Evolutionary conservation across 2,797 vertebrate genomes (phyloP).

Genomic region (Falco rusticolus): DNA sequence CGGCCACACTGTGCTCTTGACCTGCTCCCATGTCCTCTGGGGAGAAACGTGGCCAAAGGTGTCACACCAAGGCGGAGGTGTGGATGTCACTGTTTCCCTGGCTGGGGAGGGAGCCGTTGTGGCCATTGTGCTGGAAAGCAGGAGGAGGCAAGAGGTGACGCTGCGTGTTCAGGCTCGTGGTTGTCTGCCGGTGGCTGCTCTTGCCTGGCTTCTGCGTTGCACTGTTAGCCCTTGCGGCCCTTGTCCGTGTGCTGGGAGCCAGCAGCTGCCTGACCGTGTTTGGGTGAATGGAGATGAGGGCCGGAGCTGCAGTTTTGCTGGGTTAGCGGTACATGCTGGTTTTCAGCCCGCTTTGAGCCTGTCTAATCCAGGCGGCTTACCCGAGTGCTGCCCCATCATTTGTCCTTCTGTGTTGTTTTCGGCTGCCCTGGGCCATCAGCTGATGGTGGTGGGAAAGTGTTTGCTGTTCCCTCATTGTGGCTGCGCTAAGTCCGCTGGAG

Average conservation of each 20-base stretch:
- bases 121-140: not conserved
- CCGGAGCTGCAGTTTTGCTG: constrained; percentile 26
- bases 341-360: not conserved
- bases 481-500: not conserved
- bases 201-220: not conserved
- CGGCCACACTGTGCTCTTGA: not conserved
- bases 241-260: fast-evolving
- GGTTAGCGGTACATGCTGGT: not conserved
- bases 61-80: fast-evolving
- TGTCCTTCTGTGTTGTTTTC: constrained; percentile 22
- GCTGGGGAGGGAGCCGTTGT: not conserved
- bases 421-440: not conserved
- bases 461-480: constrained; percentile 28
- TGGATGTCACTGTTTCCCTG: not conserved
- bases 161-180: fast-evolving
- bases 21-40: not conserved
- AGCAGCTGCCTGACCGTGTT: not conserved
- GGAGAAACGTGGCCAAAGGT: not conserved
- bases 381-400: constrained; percentile 33
- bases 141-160: not conserved
- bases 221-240: fast-evolving
- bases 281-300: not conserved
- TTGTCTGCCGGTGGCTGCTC: not conserved
- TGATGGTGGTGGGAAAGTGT: not conserved
- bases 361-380: not conserved